Evolutionary conservation across 1,140 invertebrate genomes (phyloP), one percentile per base, ranked within the genome.

Genomic region (Drosophila arizonae): DNA sequence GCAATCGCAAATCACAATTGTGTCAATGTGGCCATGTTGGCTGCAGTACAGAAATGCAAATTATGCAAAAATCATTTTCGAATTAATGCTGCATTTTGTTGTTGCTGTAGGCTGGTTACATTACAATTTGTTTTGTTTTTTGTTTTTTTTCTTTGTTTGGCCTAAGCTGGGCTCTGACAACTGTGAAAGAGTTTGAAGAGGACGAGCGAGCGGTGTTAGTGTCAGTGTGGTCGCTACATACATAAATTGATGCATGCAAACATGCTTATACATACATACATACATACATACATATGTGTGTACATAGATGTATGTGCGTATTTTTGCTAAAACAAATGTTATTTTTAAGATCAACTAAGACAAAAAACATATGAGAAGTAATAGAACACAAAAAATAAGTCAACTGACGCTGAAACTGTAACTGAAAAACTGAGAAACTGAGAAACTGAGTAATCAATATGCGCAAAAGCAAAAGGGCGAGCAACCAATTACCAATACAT

Each of bases 301-400:
- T 39, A 58, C 30, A 11, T 39, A 43, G 43, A 48, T 33, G 26
- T 41, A 39, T 55, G 52, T 57, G 52, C 45, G 50, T 54, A 66
- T 72, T 70, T 70, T 70, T 70, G 67, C 67, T 70, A 70, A 63
- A 64, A 60, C 45, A 51, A 50, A 30, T 67, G 64, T 50, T 50
- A 62, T 62, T 63, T 67, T 54, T 72, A 66, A 58, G 55, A 58
- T 46, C 15, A 62, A 51, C 36, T 54, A 39, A 66, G 39, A 60
- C n/a, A 67, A 57, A 57, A 36, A 10, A 39, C 43, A 52, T 50
- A 41, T 41, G 46, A 66, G 26, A 41, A 13, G 56, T 17, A 50
- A 45, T 55, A 33, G n/a, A 60, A 63, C 67, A 72, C 50, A 64
- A 72, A 50, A 60, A 48, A 13, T 10, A 69, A 62, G n/a, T 21